Conservation (phyloP, 2,113 vertebrate species). For the Chionomys nivalis region DNA sequence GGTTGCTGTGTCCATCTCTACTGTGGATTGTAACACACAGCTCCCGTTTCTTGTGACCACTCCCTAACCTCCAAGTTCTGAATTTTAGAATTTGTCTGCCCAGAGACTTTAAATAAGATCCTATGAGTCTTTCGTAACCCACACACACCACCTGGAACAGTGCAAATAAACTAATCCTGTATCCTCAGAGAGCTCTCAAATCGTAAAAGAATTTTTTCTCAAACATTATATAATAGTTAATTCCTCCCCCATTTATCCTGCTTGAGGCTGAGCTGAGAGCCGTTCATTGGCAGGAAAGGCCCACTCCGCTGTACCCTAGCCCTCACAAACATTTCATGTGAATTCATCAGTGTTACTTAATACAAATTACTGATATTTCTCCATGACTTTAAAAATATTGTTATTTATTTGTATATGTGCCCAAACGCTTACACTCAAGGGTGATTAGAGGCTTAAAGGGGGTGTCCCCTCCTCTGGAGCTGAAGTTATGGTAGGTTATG, state of each 20-base stretch:
- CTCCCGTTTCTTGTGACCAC: neutral
- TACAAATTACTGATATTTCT: neutral
- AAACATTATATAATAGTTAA: neutral
- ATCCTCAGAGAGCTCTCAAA: neutral
- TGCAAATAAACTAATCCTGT: neutral
- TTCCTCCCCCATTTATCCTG: neutral
- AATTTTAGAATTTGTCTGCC: neutral
- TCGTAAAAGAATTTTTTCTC: neutral
- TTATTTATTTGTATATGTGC: neutral
- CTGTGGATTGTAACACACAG: neutral
- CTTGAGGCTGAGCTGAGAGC: neutral
- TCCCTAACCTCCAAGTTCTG: neutral
- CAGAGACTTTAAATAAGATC: neutral
- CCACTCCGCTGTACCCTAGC: neutral
- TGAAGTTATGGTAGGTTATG: too few species aligned
- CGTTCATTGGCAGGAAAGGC: too few species aligned
- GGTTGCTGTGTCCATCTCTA: neutral
- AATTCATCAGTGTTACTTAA: neutral
- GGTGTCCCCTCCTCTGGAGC: too few species aligned
- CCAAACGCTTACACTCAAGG: neutral
- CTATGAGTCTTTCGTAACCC: neutral
- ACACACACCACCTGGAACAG: neutral
- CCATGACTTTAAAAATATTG: neutral
- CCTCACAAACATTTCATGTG: neutral
- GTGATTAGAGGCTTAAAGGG: neutral